phyloP scores from a whole-genome alignment of 2,888 invertebrate species.

The Diarsia brunnea region DNA sequence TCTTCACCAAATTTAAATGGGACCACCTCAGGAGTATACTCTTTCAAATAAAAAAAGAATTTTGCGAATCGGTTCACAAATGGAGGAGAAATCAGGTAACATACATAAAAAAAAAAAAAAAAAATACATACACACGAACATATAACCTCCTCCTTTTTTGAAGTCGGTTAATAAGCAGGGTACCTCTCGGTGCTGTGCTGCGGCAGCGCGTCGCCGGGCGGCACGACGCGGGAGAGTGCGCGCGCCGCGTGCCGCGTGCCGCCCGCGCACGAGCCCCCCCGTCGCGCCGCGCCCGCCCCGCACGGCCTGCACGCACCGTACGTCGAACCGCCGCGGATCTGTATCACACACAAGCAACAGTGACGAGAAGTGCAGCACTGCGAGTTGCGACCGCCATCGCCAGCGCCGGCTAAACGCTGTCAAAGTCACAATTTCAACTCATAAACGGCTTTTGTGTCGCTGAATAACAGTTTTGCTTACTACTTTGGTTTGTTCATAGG shows the following conservation, averaged over 20 bases:
- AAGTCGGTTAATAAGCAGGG: too few relatives aligned
- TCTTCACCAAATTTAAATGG: too few relatives aligned
- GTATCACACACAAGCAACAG: background rate
- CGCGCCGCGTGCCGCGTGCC: constrained; percentile 31
- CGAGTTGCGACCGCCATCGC: background rate
- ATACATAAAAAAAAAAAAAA: too few relatives aligned
- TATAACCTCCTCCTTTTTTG: too few relatives aligned
- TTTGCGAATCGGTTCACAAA: too few relatives aligned
- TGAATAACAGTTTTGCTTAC: background rate
- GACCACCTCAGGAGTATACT: too few relatives aligned
- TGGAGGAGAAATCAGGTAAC: too few relatives aligned
- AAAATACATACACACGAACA: too few relatives aligned
- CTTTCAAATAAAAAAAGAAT: too few relatives aligned
- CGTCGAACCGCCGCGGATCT: constrained; percentile 26
- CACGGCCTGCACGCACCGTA: constrained; percentile 21
- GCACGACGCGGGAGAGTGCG: constrained; percentile 65
- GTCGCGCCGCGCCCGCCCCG: background rate
- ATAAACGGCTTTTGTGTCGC: background rate
- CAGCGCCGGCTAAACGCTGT: background rate
- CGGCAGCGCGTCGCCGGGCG: constrained; percentile 59
- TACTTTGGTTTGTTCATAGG: background rate
- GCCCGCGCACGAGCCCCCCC: constrained; percentile 14
- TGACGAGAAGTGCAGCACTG: background rate
- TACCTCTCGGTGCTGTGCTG: constrained; percentile 71
- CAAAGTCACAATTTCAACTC: background rate